Conservation (phyloP, 1,140 invertebrate species). For the Himalopsyche phryganea region DNA sequence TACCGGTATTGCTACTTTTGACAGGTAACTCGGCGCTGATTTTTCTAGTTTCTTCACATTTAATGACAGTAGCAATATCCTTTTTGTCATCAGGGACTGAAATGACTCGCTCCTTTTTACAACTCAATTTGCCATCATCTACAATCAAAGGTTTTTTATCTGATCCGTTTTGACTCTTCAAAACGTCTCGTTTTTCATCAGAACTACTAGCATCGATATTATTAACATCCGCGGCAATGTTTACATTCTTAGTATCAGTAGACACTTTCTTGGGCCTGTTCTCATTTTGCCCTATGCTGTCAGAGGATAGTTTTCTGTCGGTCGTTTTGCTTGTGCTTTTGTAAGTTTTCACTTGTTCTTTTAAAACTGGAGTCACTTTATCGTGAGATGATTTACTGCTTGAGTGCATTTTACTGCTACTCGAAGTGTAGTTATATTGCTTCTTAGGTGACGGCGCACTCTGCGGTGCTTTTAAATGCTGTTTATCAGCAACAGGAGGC, state of each 20-base stretch:
- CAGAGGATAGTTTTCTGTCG: conserved; percentile 3
- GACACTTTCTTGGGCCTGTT: conserved; percentile 12
- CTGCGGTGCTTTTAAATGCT: too few relatives aligned
- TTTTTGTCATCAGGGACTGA: too few relatives aligned
- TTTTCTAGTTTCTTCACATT: too few relatives aligned
- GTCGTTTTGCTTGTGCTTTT: background rate
- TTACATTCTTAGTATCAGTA: conserved; percentile 6
- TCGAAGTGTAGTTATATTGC: background rate
- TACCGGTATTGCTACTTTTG: too few relatives aligned
- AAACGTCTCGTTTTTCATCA: conserved; percentile 9
- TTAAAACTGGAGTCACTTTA: background rate
- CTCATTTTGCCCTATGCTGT: conserved; percentile 9
- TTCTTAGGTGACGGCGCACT: background rate
- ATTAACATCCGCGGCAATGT: background rate
- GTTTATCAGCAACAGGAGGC: too few relatives aligned
- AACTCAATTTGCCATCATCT: too few relatives aligned
- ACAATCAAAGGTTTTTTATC: background rate
- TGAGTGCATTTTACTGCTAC: background rate
- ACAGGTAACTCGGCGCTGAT: too few relatives aligned
- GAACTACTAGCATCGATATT: background rate
- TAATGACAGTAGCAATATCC: too few relatives aligned
- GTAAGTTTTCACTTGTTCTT: background rate
- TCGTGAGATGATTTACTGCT: too few relatives aligned
- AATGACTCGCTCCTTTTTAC: too few relatives aligned
- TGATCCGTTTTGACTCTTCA: conserved; percentile 15